A percentile compares a stretch with the other conserved stretches of the same genome.
Evolutionary conservation across 2,797 vertebrate species (phyloP).

Genomic region (Rhincodon typus): DNA sequence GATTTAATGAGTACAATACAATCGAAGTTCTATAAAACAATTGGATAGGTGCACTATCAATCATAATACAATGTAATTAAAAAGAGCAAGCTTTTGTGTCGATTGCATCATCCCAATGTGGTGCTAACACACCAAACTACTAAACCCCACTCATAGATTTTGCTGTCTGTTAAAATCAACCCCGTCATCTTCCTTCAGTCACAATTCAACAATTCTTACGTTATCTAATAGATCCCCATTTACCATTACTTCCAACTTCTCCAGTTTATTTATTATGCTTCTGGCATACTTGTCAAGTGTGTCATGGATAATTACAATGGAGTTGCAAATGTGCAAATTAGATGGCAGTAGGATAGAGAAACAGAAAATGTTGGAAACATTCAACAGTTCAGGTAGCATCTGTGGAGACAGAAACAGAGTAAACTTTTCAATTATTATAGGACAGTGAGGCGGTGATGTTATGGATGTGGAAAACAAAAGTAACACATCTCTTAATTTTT

Average conservation of each 20-base stretch:
- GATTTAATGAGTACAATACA: not conserved
- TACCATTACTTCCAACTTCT: not conserved
- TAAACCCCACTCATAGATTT: not conserved
- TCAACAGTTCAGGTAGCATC: not conserved
- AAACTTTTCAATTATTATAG: not conserved
- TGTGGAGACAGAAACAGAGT: not conserved
- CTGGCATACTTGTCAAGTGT: not conserved
- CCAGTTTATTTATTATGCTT: not conserved
- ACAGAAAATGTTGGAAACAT: not conserved
- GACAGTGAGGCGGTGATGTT: not conserved
- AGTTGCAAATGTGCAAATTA: not conserved
- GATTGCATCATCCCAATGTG: not conserved
- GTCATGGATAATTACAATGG: not conserved
- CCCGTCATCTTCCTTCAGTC: not conserved
- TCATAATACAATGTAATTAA: not conserved
- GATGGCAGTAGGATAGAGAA: not conserved
- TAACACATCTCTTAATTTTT: not conserved
- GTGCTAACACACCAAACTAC: no score
- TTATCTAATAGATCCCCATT: not conserved
- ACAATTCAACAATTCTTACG: not conserved
- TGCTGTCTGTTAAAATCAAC: not conserved
- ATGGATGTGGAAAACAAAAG: not conserved
- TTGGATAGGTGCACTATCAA: not conserved
- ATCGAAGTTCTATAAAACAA: not conserved
- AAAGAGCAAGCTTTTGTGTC: not conserved